Conservation (phyloP, 2,888 invertebrate species). For the Stegophylla sp. region DNA sequence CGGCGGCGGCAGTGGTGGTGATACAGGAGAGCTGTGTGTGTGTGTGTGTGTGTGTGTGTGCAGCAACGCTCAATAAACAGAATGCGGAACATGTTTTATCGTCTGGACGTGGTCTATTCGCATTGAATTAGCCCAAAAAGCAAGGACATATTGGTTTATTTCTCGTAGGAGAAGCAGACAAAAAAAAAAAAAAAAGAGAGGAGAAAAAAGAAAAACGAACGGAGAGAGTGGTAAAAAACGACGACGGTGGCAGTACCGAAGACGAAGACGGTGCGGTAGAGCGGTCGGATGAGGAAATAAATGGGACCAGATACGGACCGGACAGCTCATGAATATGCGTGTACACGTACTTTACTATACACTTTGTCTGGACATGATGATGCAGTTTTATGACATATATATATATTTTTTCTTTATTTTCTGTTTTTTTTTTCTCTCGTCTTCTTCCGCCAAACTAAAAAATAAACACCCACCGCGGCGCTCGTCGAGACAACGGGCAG, state of each 20-base stretch:
- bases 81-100: slow-evolving; percentile 55
- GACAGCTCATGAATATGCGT: slow-evolving; percentile 59
- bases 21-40: too few species aligned
- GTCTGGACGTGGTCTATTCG: slow-evolving; percentile 55
- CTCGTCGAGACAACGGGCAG: neutral
- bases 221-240: slow-evolving; percentile 30
- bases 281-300: slow-evolving; percentile 53
- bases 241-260: neutral
- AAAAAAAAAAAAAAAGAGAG: neutral
- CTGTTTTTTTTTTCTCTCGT: neutral
- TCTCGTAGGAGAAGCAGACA: slow-evolving; percentile 5
- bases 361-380: slow-evolving; percentile 39
- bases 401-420: slow-evolving; percentile 18
- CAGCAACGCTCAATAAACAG: slow-evolving; percentile 20
- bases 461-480: slow-evolving; percentile 36
- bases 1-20: neutral
- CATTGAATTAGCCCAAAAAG: slow-evolving; percentile 52
- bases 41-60: too few species aligned
- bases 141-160: slow-evolving; percentile 56
- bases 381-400: slow-evolving; percentile 54
- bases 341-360: slow-evolving; percentile 53
- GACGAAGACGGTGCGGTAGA: neutral
- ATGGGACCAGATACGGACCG: slow-evolving; percentile 56
- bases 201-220: neutral
- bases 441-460: slow-evolving; percentile 23